Base-by-base conservation (phyloP, 2,888 invertebrate genomes). In the Entomobrya proxima region DNA sequence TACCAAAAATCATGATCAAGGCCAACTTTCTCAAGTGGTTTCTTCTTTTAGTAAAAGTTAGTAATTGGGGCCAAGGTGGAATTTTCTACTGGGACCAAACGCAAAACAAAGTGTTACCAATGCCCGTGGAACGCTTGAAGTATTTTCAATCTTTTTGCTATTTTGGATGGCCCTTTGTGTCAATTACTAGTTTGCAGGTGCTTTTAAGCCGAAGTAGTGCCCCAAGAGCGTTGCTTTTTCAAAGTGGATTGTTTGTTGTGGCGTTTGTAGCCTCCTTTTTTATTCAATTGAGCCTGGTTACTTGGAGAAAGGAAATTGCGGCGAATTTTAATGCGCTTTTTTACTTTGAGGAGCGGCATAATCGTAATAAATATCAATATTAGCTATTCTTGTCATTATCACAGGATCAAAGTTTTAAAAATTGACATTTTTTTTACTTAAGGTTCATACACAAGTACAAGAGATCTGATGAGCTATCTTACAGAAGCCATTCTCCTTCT, bases 241-340 rank as follows among this genome's bases (percentile, higher is more conserved):
- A 76, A 58, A 76, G 76, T 6, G n/a, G 37, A 9, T n/a, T 76
- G 7, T 76, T 76, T 40, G 30, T 40, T 35, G 1, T 24, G 2
- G 76, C 35, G 4, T 76, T 76, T 7, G 24, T 40, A 13, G 21
- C 37, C 18, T 37, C 55, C 0, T 40, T 76, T 3, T 76, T 37
- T 15, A 58, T 58, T 21, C 76, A 76, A 18, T 11, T 37, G 21
- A 37, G 11, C 4, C n/a, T 55, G 21, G 21, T 58, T 15, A 11
- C 1, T 2, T 55, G 76, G 55, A 18, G 37, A 37, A n/a, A 32
- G 7, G 76, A 76, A 15, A 76, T 76, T 37, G 55, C 55, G 24
- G 1, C 32, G 0, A 55, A 76, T 76, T 40, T 76, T n/a, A 55
- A 76, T n/a, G 76, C 76, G 2, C 37, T 76, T 2, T n/a, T 76